phyloP scores from a whole-genome alignment of 92 coral and sea anemone species.

The Umimayanthus chanpuru region DNA sequence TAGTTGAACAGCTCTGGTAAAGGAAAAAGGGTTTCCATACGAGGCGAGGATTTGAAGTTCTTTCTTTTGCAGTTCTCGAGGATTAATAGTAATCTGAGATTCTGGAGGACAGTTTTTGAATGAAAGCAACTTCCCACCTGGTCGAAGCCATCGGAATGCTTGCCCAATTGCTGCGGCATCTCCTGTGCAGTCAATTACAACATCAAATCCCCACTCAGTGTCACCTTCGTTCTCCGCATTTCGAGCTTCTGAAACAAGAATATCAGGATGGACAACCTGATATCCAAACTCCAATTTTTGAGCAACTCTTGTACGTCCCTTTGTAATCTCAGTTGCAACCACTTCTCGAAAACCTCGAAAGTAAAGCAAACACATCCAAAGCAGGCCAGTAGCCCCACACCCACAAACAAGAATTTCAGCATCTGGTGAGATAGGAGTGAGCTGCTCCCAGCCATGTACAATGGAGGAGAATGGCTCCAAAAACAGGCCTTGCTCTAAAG shows the following conservation, averaged over 20 bases:
- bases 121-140: constrained; percentile 76
- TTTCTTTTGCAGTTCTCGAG: constrained; percentile 71
- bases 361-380: constrained; percentile 80
- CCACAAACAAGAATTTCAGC: constrained; percentile 86
- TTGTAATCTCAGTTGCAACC: constrained; percentile 74
- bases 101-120: constrained; percentile 71
- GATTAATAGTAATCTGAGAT: constrained; percentile 71
- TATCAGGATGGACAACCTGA: constrained; percentile 80
- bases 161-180: constrained; percentile 82
- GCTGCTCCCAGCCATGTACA: constrained; percentile 78
- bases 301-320: constrained; percentile 84
- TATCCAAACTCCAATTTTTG: constrained; percentile 78
- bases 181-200: constrained; percentile 85
- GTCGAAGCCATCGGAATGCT: constrained; percentile 76
- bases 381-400: constrained; percentile 76
- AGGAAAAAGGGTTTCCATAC: constrained; percentile 66
- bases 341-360: constrained; percentile 87
- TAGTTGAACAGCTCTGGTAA: constrained; percentile 75
- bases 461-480: constrained; percentile 85
- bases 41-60: constrained; percentile 81
- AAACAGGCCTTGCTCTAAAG: constrained; percentile 81
- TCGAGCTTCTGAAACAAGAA: constrained; percentile 73
- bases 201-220: constrained; percentile 92
- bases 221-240: constrained; percentile 78
- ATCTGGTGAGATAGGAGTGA: constrained; percentile 75